Evolutionary conservation across 2,113 vertebrate genomes (phyloP), one percentile per base, ranked within the genome.

Genomic region (Bos taurus): DNA sequence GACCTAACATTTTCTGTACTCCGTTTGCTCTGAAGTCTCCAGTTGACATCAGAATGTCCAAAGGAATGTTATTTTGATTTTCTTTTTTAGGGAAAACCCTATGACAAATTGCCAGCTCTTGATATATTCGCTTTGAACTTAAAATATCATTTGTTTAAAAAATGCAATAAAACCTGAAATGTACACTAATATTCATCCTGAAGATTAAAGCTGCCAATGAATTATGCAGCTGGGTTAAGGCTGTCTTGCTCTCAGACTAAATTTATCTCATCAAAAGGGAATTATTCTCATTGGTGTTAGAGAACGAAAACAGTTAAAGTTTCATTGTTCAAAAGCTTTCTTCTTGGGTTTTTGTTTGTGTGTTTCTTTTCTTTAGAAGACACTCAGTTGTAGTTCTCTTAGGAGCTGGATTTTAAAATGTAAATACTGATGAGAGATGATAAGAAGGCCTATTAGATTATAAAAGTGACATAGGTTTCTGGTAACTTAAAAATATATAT

Each of bases 171-270:
- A 94, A 95, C 77, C 71, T 97, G 88, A 97, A 89, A 71, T 88
- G 62, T 95, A 93, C 74, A 94, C 71, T 97, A 52, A 97, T 98
- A 96, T 90, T 98, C 95, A 91, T 91, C 97, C 96, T 48, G 54
- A 96, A 96, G 82, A 98, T 98, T 98, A 98, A 98, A 98, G 94
- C 77, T 74, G 89, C 78, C 97, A n/a, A 88, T 98, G 95, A 98
- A 98, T 98, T 98, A 97, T 96, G 86, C 82, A 98, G 62, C 85
- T 26, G 26, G 50, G 74, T 84, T 83, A 98, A 94, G 82, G 6
- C 91, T 98, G 87, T 92, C 96, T 98, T 98, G 84, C 96, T 98
- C 88, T 94, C 97, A 87, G 52, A 96, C 95, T 96, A 97, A 98
- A 95, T 98, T 95, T 95, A 84, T 98, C 88, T 98, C 96, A 91